These are phyloP conservation scores for Archivesica marissinica DNA, from an alignment of 1,140 invertebrate genomes.

Conservation along the genomic window DNA sequence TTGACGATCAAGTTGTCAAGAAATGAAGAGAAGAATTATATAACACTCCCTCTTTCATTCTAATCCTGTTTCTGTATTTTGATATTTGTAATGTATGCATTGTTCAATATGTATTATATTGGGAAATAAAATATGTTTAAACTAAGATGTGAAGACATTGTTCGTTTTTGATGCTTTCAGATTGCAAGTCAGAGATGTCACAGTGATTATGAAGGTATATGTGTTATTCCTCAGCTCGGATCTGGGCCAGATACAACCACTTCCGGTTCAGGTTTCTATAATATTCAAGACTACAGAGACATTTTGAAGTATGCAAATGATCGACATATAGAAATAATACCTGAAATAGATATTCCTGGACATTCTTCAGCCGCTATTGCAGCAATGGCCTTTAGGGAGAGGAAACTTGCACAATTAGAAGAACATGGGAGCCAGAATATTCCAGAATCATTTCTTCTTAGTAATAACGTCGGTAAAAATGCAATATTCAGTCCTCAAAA, in stretches of 20 bases:
- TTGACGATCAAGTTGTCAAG: too few species aligned
- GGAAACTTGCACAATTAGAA: neutral
- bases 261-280: constrained; percentile 71
- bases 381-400: neutral
- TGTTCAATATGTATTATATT: too few species aligned
- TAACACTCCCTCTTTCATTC: too few species aligned
- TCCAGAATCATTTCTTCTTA: constrained; percentile 65
- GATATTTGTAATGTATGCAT: too few species aligned
- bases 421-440: neutral
- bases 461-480: constrained; percentile 21
- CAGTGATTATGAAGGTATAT: constrained; percentile 63
- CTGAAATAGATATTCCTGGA: constrained; percentile 80
- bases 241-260: constrained; percentile 66
- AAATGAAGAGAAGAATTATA: too few species aligned
- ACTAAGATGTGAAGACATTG: too few species aligned
- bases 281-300: constrained; percentile 66
- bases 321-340: constrained; percentile 75
- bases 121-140: too few species aligned
- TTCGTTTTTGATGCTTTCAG: neutral
- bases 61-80: too few species aligned
- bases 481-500: constrained; percentile 63
- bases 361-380: constrained; percentile 71
- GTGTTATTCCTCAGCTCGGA: constrained; percentile 71
- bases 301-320: constrained; percentile 70
- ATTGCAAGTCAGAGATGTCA: constrained; percentile 65